Evolutionary conservation across 2,113 vertebrate genomes (phyloP).

Genomic region (Recurvirostra avosetta): DNA sequence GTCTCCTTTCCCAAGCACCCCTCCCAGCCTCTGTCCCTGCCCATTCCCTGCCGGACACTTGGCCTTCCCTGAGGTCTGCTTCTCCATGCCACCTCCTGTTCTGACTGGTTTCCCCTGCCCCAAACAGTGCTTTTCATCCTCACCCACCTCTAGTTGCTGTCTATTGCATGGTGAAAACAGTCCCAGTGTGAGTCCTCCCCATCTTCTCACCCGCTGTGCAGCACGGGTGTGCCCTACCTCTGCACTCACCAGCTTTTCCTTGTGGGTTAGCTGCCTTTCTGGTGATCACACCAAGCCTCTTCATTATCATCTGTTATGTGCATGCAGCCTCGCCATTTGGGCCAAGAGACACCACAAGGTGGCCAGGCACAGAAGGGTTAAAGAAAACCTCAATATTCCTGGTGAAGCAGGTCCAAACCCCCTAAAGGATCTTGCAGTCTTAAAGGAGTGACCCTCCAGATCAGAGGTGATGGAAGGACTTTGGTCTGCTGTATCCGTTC

Average conservation of each 20-base stretch:
- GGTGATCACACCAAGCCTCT: background rate
- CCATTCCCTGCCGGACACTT: background rate
- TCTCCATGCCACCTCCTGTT: background rate
- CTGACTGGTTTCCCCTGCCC: background rate
- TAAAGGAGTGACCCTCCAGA: background rate
- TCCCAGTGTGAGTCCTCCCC: background rate
- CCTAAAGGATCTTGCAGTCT: background rate
- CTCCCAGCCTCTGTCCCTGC: background rate
- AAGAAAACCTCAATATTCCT: background rate
- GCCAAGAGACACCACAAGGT: background rate
- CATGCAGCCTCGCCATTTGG: background rate
- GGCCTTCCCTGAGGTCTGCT: background rate
- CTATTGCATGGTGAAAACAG: background rate
- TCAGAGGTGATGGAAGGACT: background rate
- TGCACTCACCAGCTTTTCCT: background rate
- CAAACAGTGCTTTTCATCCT: background rate
- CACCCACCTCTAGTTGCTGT: background rate
- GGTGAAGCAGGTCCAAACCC: background rate
- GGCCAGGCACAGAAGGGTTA: background rate
- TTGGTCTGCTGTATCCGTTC: background rate
- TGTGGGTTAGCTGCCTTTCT: background rate
- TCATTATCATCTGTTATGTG: background rate
- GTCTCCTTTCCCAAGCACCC: background rate
- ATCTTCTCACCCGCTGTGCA: background rate
- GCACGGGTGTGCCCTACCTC: accelerated